phyloP scores from a whole-genome alignment of 2,797 vertebrate genomes.

The Pyrocephalus nanus region DNA sequence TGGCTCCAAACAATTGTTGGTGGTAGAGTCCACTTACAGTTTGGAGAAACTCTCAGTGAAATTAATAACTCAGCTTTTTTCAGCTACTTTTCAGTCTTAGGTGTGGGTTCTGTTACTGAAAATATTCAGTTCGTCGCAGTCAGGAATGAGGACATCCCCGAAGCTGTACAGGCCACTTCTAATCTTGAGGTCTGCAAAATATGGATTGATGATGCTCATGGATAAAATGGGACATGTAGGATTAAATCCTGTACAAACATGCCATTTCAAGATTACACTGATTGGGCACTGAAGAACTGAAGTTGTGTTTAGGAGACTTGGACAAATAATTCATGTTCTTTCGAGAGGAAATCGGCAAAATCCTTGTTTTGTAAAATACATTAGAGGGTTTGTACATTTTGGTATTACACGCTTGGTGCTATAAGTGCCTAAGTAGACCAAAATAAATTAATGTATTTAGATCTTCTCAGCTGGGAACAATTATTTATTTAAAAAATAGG shows the following conservation, averaged over 20 bases:
- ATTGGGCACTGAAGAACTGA: not conserved
- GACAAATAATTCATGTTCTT: not conserved
- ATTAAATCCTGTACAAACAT: not conserved
- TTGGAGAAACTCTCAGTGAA: not conserved
- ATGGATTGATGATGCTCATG: not conserved
- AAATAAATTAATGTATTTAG: not conserved
- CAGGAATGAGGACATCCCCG: not conserved
- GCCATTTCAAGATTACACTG: not conserved
- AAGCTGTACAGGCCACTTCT: not conserved
- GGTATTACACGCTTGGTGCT: not conserved
- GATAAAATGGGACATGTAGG: not conserved
- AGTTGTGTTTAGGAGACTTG: not conserved
- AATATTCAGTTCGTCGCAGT: not conserved
- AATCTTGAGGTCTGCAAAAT: not conserved
- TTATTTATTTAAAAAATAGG: not conserved
- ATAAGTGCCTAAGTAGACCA: not conserved
- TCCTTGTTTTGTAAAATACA: not conserved
- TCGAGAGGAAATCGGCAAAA: not conserved
- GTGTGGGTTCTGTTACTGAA: not conserved
- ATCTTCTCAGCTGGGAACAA: not conserved
- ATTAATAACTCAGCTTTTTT: not conserved
- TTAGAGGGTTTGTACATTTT: not conserved
- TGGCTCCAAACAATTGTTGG: not conserved
- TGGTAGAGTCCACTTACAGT: not conserved
- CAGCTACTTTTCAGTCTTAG: not conserved